A percentile compares a stretch with the other conserved stretches of the same genome.
Evolutionary conservation across 2,113 vertebrate genomes (phyloP).

Genomic region (Abramis brama): DNA sequence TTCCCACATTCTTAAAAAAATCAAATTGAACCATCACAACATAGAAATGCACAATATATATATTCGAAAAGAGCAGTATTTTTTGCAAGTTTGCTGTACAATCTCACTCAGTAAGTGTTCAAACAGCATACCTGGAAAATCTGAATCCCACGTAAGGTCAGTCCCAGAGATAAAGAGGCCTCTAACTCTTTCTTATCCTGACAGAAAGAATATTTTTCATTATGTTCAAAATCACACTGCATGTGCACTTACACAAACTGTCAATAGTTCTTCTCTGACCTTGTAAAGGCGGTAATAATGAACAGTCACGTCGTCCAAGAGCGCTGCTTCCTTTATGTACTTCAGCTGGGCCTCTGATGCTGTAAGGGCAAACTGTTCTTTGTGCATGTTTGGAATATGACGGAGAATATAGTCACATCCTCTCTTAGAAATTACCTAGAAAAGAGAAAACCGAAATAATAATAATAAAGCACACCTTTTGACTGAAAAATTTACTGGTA

Average conservation of each 20-base stretch:
- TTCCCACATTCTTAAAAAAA: conserved; percentile 83
- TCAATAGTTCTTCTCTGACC: conserved; percentile 72
- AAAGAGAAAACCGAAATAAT: neutral
- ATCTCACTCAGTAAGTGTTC: neutral
- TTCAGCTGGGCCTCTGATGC: conserved; percentile 95
- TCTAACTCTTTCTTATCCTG: conserved; percentile 98
- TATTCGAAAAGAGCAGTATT: neutral
- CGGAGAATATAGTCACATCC: conserved; percentile 96
- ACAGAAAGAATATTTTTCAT: neutral
- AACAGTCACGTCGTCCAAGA: conserved; percentile 93
- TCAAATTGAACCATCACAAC: neutral
- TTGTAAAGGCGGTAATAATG: conserved; percentile 97
- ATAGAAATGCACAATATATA: neutral
- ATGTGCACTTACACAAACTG: neutral
- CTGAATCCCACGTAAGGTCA: conserved; percentile 97
- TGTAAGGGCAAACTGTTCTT: conserved; percentile 95
- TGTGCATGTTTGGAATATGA: conserved; percentile 98
- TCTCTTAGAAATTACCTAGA: conserved; percentile 92
- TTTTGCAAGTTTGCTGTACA: neutral
- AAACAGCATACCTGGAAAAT: conserved; percentile 89
- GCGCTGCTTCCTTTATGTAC: conserved; percentile 94
- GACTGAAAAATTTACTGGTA: neutral
- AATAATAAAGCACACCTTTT: neutral
- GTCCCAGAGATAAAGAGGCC: conserved; percentile 88
- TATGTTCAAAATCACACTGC: neutral